These are phyloP conservation scores for Stenolophus ochropezus DNA, from an alignment of 2,888 invertebrate genomes.

Conservation along the genomic window DNA sequence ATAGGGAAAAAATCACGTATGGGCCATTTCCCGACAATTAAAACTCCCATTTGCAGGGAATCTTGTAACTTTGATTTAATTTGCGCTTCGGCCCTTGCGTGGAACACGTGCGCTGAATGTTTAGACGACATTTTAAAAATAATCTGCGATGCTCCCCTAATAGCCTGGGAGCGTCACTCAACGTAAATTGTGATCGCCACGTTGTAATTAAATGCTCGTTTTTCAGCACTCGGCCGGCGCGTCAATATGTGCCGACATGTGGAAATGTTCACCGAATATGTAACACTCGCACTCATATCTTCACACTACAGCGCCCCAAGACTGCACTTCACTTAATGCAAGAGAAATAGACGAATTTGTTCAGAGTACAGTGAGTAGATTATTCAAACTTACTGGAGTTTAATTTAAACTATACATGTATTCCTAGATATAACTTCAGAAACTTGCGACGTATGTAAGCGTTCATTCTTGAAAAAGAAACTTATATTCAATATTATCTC, in stretches of 20 bases:
- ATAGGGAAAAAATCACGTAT: constrained; percentile 5
- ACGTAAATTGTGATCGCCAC: constrained; percentile 55
- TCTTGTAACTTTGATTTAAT: constrained; percentile 33
- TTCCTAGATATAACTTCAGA: no score
- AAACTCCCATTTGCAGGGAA: constrained; percentile 1
- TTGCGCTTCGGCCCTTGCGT: not conserved
- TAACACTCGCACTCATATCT: not conserved
- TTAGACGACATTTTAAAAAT: constrained; percentile 60
- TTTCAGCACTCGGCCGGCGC: constrained; percentile 40
- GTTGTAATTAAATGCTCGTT: constrained; percentile 59
- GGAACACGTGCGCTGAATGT: constrained; percentile 59
- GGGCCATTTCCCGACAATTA: constrained; percentile 25
- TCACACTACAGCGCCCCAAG: not conserved
- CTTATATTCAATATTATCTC: no score
- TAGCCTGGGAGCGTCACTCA: constrained; percentile 50
- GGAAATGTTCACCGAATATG: not conserved
- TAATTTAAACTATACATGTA: no score
- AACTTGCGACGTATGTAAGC: no score
- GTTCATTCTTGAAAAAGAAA: no score
- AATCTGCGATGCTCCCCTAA: constrained; percentile 50
- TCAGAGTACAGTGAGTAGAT: no score
- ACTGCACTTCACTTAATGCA: no score
- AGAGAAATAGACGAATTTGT: no score
- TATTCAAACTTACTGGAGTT: no score
- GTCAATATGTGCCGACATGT: not conserved